Evolutionary conservation across 1,140 invertebrate genomes (phyloP).

Genomic region (Tenebrio molitor): DNA sequence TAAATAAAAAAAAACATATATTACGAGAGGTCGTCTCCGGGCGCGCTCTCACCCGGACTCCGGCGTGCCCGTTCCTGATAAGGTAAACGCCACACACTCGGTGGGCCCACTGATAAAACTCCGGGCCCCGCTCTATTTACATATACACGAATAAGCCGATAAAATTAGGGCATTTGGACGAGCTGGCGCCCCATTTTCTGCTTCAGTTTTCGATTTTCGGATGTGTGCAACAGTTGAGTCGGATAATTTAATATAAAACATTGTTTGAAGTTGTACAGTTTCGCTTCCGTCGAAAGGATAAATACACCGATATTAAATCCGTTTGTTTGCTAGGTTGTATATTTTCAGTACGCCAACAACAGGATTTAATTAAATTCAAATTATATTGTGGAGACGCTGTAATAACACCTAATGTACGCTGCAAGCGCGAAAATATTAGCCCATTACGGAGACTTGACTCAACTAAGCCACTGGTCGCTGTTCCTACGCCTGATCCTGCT

Average conservation of each 20-base stretch:
- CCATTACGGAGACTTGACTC: slow-evolving; percentile 2
- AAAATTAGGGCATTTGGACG: not conserved
- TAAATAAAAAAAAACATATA: not conserved
- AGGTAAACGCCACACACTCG: slow-evolving; percentile 2
- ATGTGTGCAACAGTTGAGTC: no score
- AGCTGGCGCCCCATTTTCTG: no score
- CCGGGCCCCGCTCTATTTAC: not conserved
- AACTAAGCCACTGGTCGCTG: not conserved
- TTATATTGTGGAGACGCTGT: not conserved
- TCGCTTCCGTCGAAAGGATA: not conserved
- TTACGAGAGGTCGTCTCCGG: slow-evolving; percentile 18
- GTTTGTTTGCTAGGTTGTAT: slow-evolving; percentile 2
- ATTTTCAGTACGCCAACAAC: not conserved
- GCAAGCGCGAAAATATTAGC: not conserved
- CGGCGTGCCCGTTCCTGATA: slow-evolving; percentile 7
- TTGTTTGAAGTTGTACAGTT: no score
- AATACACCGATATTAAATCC: not conserved
- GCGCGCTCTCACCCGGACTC: not conserved
- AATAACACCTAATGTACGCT: not conserved
- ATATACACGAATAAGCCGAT: not conserved
- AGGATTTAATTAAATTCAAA: slow-evolving; percentile 20
- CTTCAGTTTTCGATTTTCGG: no score
- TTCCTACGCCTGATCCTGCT: not conserved
- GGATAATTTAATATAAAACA: no score
- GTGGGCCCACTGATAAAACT: not conserved